These are phyloP conservation scores for Malacoctenus gilli DNA, from an alignment of 2,797 vertebrate genomes.

Conservation along the genomic window DNA sequence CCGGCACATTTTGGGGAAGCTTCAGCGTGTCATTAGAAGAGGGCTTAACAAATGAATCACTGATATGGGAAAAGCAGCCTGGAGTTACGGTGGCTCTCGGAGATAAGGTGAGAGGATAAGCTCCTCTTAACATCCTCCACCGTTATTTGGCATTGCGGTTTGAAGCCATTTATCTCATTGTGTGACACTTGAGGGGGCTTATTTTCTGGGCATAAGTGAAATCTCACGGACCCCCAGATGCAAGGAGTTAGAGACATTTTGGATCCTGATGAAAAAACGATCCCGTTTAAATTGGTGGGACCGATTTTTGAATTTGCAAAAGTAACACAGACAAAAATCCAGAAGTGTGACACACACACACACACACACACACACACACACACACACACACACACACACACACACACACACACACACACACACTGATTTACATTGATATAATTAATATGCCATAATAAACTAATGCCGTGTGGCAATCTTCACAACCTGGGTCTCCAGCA, in stretches of 20 bases:
- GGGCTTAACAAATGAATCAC: slow-evolving; percentile 48
- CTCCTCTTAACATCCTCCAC: slow-evolving; percentile 32
- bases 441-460: too few species aligned
- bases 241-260: slow-evolving; percentile 1
- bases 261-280: slow-evolving; percentile 7
- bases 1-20: slow-evolving; percentile 23
- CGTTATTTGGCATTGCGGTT: slow-evolving; percentile 36
- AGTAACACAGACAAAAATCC: too few species aligned
- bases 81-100: slow-evolving; percentile 40
- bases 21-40: slow-evolving; percentile 35
- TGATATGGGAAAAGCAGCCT: slow-evolving; percentile 54
- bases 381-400: too few species aligned
- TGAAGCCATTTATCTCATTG: slow-evolving; percentile 37
- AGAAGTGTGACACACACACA: too few species aligned
- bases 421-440: too few species aligned
- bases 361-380: too few species aligned
- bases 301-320: neutral
- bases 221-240: neutral
- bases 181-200: slow-evolving; percentile 10
- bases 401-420: too few species aligned
- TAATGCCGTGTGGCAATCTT: too few species aligned
- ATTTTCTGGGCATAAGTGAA: slow-evolving; percentile 22
- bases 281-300: slow-evolving; percentile 2
- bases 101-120: slow-evolving; percentile 55
- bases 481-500: too few species aligned